Evolutionary conservation across 2,888 invertebrate species (phyloP), one percentile per base, ranked within the genome.

Genomic region (Saturnia japonica): DNA sequence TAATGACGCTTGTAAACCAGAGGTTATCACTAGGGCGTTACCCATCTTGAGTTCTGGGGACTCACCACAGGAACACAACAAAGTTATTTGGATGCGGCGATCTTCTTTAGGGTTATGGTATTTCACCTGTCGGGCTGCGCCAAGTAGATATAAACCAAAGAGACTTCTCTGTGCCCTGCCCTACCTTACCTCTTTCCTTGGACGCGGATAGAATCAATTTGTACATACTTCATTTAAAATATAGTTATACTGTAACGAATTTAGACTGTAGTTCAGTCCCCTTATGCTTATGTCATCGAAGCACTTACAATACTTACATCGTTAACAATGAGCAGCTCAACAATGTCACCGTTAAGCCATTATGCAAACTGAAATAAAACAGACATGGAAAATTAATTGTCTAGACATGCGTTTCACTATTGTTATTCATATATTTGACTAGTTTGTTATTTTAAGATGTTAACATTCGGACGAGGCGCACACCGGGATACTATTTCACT

Each of bases 291-390:
- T 51, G 14, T 51, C 16, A 51, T 19, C 47, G 47, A 16, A 1
- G 16, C 19, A 51, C 14, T 34, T 34, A 34, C 34, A 34, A 14
- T 60, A 3, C 40, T 40, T 64, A 40, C n/a, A 73, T 74, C 72
- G 77, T 80, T 81, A 80, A 77, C 75, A 75, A 79, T 77, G 34
- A 47, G 34, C 71, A 73, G 74, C 75, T 70, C 72, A 69, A 68
- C 71, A 66, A 68, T 54, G 47, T 70, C 72, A 57, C 67, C 71
- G 70, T 71, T 60, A 64, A 34, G 40, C 64, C 11, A 64, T 64
- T 64, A 64, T 64, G 64, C 64, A 34, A 40, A 34, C 40, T 64
- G 64, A 64, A 64, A 64, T 64, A 64, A 64, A 64, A 64, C 64
- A 64, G 64, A 40, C 64, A 64, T 40, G 34, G 64, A 64, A 22